Conservation (phyloP, 2,888 invertebrate genomes). For the Trissolcus brochymenae region DNA sequence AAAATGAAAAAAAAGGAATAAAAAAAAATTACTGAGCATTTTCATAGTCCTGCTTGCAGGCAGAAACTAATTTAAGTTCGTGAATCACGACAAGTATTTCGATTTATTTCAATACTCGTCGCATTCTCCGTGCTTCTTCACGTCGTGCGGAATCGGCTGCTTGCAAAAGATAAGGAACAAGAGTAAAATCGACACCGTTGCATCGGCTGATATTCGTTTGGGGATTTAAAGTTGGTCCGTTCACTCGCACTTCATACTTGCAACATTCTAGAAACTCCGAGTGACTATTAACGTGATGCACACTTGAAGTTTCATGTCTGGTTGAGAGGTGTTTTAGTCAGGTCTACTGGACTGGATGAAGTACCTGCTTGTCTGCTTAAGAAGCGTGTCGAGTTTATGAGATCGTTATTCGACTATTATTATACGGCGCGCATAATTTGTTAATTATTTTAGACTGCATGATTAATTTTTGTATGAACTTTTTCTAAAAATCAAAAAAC, state of each 20-base stretch:
- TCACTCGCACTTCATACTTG: constrained; percentile 16
- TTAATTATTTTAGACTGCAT: no score
- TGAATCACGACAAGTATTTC: constrained; percentile 75
- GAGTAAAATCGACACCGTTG: constrained; percentile 25
- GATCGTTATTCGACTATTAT: not conserved
- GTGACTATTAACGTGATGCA: constrained; percentile 23
- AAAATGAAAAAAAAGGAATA: constrained; percentile 16
- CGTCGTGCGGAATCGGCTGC: constrained; percentile 39
- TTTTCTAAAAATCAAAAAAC: no score
- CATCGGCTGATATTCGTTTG: constrained; percentile 32
- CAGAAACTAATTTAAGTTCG: constrained; percentile 75
- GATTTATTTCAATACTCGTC: constrained; percentile 74
- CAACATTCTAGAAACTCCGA: constrained; percentile 11
- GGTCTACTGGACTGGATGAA: not conserved
- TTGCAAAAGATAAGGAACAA: constrained; percentile 50
- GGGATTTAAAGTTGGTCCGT: constrained; percentile 32
- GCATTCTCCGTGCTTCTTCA: constrained; percentile 67
- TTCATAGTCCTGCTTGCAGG: constrained; percentile 58
- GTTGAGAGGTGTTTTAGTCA: not conserved
- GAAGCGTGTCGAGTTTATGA: no score
- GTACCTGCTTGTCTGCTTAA: no score
- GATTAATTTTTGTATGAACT: no score
- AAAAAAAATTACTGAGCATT: not conserved
- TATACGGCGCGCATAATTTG: no score
- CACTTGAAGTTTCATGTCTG: constrained; percentile 1